Conservation (phyloP, 30 jellyfish, hydroid and myxozoan genomes). For the Turritopsis dohrnii region DNA sequence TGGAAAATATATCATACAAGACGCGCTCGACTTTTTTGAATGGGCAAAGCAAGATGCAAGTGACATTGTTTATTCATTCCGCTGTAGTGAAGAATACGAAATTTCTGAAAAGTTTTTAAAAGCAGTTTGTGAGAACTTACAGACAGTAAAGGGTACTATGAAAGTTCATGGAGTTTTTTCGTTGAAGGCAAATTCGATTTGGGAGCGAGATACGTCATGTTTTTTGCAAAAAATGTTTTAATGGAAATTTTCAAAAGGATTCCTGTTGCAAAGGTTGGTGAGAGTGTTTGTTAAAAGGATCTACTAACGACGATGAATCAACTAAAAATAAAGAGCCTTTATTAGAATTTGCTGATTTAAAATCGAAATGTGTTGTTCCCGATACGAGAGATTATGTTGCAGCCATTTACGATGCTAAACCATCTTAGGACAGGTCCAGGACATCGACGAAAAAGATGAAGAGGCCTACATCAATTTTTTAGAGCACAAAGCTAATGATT, state of each 20-base stretch:
- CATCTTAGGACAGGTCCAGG: constrained; percentile 3
- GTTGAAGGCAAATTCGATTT: too few species aligned
- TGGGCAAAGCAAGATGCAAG: constrained; percentile 13
- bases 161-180: background rate
- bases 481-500: background rate
- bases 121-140: constrained; percentile 2
- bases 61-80: background rate
- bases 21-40: constrained; percentile 4
- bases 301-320: background rate
- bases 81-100: background rate
- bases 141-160: constrained; percentile 1
- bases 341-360: background rate
- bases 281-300: background rate
- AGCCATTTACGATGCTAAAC: constrained; percentile 3
- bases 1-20: constrained; percentile 5
- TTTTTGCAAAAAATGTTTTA: background rate
- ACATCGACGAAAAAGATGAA: background rate
- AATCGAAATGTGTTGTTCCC: constrained; percentile 2
- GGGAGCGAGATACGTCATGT: too few species aligned
- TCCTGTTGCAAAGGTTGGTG: constrained; percentile 6
- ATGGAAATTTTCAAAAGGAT: background rate
- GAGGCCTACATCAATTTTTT: constrained; percentile 3
- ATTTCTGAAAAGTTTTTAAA: too few species aligned
- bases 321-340: background rate
- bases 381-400: background rate